phyloP scores from a whole-genome alignment of 2,797 vertebrate genomes.

The Girardinus metallicus region DNA sequence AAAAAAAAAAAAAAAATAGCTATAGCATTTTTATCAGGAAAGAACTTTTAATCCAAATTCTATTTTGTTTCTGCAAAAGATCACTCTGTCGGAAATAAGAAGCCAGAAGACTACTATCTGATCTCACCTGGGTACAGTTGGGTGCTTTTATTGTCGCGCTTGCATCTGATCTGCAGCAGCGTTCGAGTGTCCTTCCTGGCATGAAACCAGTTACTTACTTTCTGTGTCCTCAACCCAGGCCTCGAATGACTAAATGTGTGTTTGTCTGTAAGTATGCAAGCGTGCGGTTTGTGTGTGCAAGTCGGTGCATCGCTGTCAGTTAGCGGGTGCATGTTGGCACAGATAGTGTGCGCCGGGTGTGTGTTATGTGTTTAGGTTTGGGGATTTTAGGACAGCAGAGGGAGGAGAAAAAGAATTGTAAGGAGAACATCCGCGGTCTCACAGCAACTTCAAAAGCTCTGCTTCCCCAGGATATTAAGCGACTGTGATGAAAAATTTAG shows the following conservation, averaged over 20 bases:
- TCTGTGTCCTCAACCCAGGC: slow-evolving; percentile 17
- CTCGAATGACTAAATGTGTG: slow-evolving; percentile 33
- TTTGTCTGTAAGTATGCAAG: slow-evolving; percentile 27
- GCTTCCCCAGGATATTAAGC: slow-evolving; percentile 89
- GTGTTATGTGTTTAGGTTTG: slow-evolving; percentile 63
- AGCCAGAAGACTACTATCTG: background rate
- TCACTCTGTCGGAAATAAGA: background rate
- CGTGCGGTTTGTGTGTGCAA: slow-evolving; percentile 22
- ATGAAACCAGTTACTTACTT: slow-evolving; percentile 18
- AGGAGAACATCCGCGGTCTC: slow-evolving; percentile 84
- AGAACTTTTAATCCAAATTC: background rate
- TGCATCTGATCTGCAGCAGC: background rate
- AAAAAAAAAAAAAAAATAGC: background rate
- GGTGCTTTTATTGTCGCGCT: background rate
- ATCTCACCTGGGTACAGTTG: background rate
- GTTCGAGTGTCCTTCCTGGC: slow-evolving; percentile 8
- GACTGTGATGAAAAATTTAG: slow-evolving; percentile 91
- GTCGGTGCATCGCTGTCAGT: slow-evolving; percentile 19
- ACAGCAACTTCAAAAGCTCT: slow-evolving; percentile 87
- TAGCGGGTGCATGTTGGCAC: slow-evolving; percentile 26
- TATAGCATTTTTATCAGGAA: background rate
- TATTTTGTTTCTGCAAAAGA: background rate
- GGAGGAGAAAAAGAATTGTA: slow-evolving; percentile 79
- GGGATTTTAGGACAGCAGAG: slow-evolving; percentile 59
- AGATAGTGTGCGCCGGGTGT: slow-evolving; percentile 30